phyloP scores from a whole-genome alignment of 2,888 invertebrate species.

The Punctoribates punctum region DNA sequence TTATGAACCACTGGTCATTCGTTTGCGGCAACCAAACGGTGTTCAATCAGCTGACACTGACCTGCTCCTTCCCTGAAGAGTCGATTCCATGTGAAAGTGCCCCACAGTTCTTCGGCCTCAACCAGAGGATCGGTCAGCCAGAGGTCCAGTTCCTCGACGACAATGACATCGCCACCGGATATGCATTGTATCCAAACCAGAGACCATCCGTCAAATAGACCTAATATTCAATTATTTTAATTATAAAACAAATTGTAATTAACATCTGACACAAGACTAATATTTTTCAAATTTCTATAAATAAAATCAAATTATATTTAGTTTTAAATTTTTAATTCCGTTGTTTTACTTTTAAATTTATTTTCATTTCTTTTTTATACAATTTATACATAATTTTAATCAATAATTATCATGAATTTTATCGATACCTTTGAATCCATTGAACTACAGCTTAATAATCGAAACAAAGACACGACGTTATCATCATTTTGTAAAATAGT shows the following conservation, averaged over 20 bases:
- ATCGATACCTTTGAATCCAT: background rate
- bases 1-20: conserved; percentile 46
- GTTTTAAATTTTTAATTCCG: background rate
- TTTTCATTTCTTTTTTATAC: background rate
- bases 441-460: background rate
- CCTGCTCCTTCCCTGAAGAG: conserved; percentile 48
- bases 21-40: conserved; percentile 48
- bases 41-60: conserved; percentile 50
- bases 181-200: background rate
- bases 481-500: background rate
- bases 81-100: conserved; percentile 49
- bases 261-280: background rate
- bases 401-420: background rate
- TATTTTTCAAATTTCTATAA: background rate
- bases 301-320: background rate
- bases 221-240: background rate
- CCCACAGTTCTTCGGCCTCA: conserved; percentile 49
- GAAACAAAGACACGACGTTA: background rate
- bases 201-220: background rate
- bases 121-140: conserved; percentile 47
- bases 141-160: conserved; percentile 29
- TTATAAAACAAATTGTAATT: background rate
- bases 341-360: background rate
- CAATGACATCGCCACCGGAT: conserved; percentile 16
- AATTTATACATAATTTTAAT: background rate